Percentiles rank a stretch among this genome's conserved stretches.
Evolutionary conservation across 1,140 invertebrate species (phyloP).

Genomic region (Ips nitidus): DNA sequence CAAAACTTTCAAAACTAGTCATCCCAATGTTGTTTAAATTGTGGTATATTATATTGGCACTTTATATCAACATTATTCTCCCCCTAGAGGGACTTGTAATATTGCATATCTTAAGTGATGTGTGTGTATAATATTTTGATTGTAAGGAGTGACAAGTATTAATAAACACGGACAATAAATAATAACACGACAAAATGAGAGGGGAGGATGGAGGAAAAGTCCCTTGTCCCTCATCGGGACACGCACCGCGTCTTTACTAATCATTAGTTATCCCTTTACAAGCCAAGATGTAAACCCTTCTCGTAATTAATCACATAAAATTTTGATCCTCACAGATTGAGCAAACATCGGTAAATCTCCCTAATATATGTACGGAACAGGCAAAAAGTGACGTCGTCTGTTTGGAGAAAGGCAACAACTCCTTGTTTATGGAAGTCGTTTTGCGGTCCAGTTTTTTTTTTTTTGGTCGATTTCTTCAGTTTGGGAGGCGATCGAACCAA

Average conservation of each 20-base stretch:
- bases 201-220: slow-evolving; percentile 23
- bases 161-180: slow-evolving; percentile 31
- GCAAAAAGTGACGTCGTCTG: slow-evolving; percentile 22
- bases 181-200: slow-evolving; percentile 13
- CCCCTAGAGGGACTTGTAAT: not conserved
- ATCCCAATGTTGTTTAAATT: no score
- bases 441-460: not conserved
- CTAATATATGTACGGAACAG: slow-evolving; percentile 28
- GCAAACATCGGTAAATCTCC: slow-evolving; percentile 38
- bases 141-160: slow-evolving; percentile 15
- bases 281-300: slow-evolving; percentile 40
- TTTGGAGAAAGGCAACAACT: not conserved
- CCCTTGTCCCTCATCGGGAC: slow-evolving; percentile 35
- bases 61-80: no score
- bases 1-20: no score
- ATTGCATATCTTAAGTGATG: not conserved
- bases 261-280: slow-evolving; percentile 39
- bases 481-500: not conserved
- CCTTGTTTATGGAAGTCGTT: slow-evolving; percentile 1
- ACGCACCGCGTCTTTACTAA: slow-evolving; percentile 39
- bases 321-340: slow-evolving; percentile 32
- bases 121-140: not conserved
- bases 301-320: slow-evolving; percentile 39
- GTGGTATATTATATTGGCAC: no score
- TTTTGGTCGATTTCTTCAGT: not conserved